These are phyloP conservation scores for Rhinichthys osculus DNA, from an alignment of 2,797 vertebrate genomes.

Conservation along the genomic window DNA sequence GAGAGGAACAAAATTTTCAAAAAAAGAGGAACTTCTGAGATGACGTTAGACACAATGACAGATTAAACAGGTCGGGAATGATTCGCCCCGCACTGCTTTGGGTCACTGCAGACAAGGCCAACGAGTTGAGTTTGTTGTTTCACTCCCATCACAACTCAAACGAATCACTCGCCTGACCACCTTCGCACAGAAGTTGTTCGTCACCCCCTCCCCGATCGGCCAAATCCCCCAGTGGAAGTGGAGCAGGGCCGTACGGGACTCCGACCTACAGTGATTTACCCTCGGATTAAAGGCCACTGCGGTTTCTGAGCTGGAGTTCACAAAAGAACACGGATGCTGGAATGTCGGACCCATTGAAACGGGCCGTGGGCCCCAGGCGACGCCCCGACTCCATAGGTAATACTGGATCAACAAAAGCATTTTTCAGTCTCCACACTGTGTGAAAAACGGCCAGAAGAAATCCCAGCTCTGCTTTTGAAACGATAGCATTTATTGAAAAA, in stretches of 20 bases:
- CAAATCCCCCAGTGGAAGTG: slow-evolving; percentile 56
- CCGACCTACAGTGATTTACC: slow-evolving; percentile 39
- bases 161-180: slow-evolving; percentile 61
- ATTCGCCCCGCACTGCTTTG: slow-evolving; percentile 2
- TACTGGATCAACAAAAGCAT: slow-evolving; percentile 58
- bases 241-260: slow-evolving; percentile 36
- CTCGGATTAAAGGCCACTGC: slow-evolving; percentile 55
- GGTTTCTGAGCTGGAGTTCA: slow-evolving; percentile 54
- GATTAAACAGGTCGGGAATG: slow-evolving; percentile 14
- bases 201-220: slow-evolving; percentile 29
- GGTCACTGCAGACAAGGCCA: slow-evolving; percentile 45
- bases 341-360: slow-evolving; percentile 61
- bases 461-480: neutral
- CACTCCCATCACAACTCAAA: slow-evolving; percentile 51
- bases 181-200: slow-evolving; percentile 54
- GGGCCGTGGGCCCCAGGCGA: slow-evolving; percentile 49
- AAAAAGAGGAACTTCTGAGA: slow-evolving; percentile 32
- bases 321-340: slow-evolving; percentile 55
- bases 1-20: slow-evolving; percentile 2
- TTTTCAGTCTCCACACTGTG: slow-evolving; percentile 50
- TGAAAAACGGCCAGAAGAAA: slow-evolving; percentile 39
- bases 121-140: slow-evolving; percentile 55
- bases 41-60: slow-evolving; percentile 26
- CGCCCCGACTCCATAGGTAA: slow-evolving; percentile 57
- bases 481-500: neutral